Base-by-base conservation (phyloP, 1,140 invertebrate species). In the Drosophila busckii region DNA sequence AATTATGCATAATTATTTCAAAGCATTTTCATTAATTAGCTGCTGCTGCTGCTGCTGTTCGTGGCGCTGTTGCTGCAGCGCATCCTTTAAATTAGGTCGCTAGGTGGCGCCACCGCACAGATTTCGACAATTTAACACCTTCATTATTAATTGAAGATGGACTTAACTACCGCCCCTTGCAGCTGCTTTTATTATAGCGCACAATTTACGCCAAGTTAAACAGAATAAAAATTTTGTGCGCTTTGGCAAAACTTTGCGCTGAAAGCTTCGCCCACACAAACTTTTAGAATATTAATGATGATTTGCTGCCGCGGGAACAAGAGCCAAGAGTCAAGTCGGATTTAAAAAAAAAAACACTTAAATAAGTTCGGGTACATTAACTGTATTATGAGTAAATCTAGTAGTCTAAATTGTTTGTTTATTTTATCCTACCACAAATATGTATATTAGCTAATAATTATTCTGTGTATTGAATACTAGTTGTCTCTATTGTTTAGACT, bases 1-100 rank as follows among this genome's bases (percentile, higher is more conserved):
- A 80, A 80, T 80, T 75, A 80, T 80, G 73, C 73, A 80, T 82
- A 80, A 80, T 80, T 82, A 80, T 80, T 80, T 80, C 64, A 80
- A 82, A 80, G 73, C 75, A 56, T 82, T 82, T 78, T 82, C 68
- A 80, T 80, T 80, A 80, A 80, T 80, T 80, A 80, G 73, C 59
- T 63, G 42, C 64, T 46, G 38, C 42, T 65, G 46, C 42, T 46
- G 16, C 19, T 46, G 25, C 23, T 54, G 25, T n/a, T 42, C 34
- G 7, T 60, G 42, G 10, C 26, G 40, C 9, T 58, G 22, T 23
- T 54, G 16, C 32, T 45, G 19, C 16, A 16, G 28, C 48, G 10
- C n/a, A 44, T 44, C 4, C 40, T 75, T 13, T 35, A 41, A 75
- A 60, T 31, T 75, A 61, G 70, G 70, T 75, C 70, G 60, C 65